Percentiles rank a stretch among this genome's conserved stretches.
These are phyloP conservation scores for Amazona finschi DNA, from an alignment of 2,797 vertebrate species.

Conservation along the genomic window DNA sequence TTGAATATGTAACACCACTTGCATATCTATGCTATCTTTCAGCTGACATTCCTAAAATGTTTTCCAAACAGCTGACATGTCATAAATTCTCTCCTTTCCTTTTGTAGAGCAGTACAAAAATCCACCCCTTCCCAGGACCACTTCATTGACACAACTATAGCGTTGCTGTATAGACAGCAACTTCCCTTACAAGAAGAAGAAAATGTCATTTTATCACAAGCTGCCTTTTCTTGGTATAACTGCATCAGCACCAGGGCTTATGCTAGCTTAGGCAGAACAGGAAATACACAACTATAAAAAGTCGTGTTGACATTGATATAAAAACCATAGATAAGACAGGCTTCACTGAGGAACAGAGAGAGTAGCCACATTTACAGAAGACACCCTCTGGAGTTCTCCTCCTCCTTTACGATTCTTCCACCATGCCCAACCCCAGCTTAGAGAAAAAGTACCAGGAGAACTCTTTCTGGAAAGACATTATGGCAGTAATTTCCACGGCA, in stretches of 20 bases:
- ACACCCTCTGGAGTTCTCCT: background rate
- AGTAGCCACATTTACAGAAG: background rate
- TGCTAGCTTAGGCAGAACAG: background rate
- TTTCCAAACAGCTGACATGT: conserved; percentile 40
- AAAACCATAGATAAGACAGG: background rate
- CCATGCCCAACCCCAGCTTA: background rate
- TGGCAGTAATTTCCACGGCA: background rate
- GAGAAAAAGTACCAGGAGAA: background rate
- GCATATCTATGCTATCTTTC: conserved; percentile 48
- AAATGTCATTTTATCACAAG: background rate
- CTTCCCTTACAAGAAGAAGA: background rate
- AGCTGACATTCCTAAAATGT: conserved; percentile 26
- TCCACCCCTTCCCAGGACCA: background rate
- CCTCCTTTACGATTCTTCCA: background rate
- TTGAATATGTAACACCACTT: conserved; percentile 35
- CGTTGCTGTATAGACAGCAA: background rate
- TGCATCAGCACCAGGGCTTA: background rate
- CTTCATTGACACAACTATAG: background rate
- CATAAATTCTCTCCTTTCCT: conserved; percentile 37
- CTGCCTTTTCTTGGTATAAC: background rate
- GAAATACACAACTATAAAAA: background rate
- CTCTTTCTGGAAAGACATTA: background rate
- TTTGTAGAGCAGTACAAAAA: background rate
- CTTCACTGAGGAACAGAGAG: background rate
- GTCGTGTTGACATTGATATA: background rate